Conservation (phyloP, 1,140 invertebrate genomes). For the Hesperophylax magnus region DNA sequence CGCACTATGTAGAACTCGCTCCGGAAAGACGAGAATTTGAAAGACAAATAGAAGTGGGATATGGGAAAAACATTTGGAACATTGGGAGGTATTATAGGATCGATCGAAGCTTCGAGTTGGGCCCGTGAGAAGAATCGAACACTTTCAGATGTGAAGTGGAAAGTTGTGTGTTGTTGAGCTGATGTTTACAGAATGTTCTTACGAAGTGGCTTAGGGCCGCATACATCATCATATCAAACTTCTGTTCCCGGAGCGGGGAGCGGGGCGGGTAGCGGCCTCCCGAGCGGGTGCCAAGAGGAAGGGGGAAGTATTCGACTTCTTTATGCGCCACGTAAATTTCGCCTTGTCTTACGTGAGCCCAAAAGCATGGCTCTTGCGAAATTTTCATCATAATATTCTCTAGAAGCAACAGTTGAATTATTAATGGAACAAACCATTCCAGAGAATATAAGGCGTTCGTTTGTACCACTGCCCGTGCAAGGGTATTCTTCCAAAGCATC, state of each 20-base stretch:
- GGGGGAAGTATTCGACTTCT: neutral
- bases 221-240: conserved; percentile 42
- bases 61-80: conserved; percentile 27
- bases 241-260: neutral
- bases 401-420: conserved; percentile 33
- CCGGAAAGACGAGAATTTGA: conserved; percentile 11
- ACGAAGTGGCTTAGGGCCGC: conserved; percentile 39
- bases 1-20: neutral
- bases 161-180: conserved; percentile 30
- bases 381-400: conserved; percentile 18
- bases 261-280: neutral
- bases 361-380: conserved; percentile 14
- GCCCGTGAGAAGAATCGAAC: conserved; percentile 31
- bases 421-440: conserved; percentile 17
- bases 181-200: conserved; percentile 47
- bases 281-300: no score
- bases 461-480: neutral
- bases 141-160: conserved; percentile 12
- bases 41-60: conserved; percentile 24
- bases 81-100: conserved; percentile 29
- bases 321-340: neutral
- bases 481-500: no score
- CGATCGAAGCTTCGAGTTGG: conserved; percentile 1
- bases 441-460: neutral
- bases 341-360: neutral